These are phyloP conservation scores for Ophonus ardosiacus DNA, from an alignment of 2,888 invertebrate genomes.

Conservation along the genomic window DNA sequence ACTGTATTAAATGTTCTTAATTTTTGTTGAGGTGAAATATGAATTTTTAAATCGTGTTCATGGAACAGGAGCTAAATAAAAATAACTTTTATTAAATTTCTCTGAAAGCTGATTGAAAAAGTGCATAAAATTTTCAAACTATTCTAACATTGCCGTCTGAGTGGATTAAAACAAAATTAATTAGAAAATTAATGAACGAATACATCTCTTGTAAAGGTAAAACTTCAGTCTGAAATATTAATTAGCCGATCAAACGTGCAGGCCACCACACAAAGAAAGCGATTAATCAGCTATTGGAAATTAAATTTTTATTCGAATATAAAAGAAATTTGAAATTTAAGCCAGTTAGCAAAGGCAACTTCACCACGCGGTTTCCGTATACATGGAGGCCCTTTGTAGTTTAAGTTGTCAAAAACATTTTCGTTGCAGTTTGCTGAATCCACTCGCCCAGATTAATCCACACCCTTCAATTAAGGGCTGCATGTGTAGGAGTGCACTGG, in stretches of 20 bases:
- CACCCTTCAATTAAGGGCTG: slow-evolving; percentile 10
- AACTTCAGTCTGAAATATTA: slow-evolving; percentile 49
- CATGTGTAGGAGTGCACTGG: slow-evolving; percentile 11
- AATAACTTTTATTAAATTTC: background rate
- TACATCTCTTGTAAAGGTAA: slow-evolving; percentile 38
- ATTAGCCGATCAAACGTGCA: slow-evolving; percentile 49
- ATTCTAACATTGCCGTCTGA: slow-evolving; percentile 2
- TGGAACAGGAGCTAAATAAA: background rate
- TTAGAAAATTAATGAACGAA: slow-evolving; percentile 41
- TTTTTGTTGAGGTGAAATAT: background rate
- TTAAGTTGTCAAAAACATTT: slow-evolving; percentile 60
- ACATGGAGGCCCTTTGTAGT: slow-evolving; percentile 47
- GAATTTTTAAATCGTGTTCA: background rate
- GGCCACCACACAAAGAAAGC: slow-evolving; percentile 42
- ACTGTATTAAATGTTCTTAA: too few species aligned
- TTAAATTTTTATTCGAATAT: slow-evolving; percentile 47
- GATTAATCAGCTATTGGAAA: slow-evolving; percentile 52
- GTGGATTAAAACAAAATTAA: slow-evolving; percentile 47
- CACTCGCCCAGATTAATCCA: slow-evolving; percentile 22
- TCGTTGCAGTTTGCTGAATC: slow-evolving; percentile 40
- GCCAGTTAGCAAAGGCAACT: slow-evolving; percentile 46
- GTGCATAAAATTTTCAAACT: slow-evolving; percentile 8
- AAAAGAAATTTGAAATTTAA: slow-evolving; percentile 42
- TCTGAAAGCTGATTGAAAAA: background rate
- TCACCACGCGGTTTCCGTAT: slow-evolving; percentile 35